Evolutionary conservation across 2,888 invertebrate species (phyloP).

Genomic region (Mechanitis mazaeus): DNA sequence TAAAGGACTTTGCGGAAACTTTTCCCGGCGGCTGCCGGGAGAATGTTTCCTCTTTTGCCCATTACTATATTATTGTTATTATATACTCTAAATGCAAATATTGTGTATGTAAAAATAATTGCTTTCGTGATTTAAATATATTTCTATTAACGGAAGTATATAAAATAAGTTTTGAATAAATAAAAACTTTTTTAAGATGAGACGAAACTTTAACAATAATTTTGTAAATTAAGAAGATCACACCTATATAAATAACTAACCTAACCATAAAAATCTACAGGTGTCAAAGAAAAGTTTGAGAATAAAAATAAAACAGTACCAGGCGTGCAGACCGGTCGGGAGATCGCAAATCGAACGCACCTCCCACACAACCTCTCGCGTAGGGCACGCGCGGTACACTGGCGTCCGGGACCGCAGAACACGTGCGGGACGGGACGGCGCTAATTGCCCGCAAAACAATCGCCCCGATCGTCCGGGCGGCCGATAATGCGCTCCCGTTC

Average conservation of each 20-base stretch:
- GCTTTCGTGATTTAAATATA: conserved; percentile 6
- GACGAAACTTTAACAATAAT: too few relatives aligned
- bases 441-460: conserved; percentile 76
- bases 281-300: conserved; percentile 29
- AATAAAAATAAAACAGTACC: conserved; percentile 38
- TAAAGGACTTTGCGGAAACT: conserved; percentile 56
- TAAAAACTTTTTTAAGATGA: not conserved
- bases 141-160: not conserved
- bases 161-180: not conserved
- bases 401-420: conserved; percentile 35
- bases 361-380: conserved; percentile 61
- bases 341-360: conserved; percentile 23
- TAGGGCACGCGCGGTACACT: conserved; percentile 69
- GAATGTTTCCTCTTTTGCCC: conserved; percentile 18
- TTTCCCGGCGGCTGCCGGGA: conserved; percentile 43
- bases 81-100: conserved; percentile 10
- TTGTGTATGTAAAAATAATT: not conserved
- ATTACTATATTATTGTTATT: conserved; percentile 9
- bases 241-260: not conserved
- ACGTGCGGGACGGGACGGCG: conserved; percentile 56
- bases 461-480: conserved; percentile 51
- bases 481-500: conserved; percentile 51
- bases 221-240: too few relatives aligned
- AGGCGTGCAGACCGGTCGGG: conserved; percentile 28
- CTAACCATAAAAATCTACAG: conserved; percentile 13